A percentile compares a stretch with the other conserved stretches of the same genome.
Evolutionary conservation across 2,888 invertebrate genomes (phyloP).

Genomic region (Pyrrhia umbra): DNA sequence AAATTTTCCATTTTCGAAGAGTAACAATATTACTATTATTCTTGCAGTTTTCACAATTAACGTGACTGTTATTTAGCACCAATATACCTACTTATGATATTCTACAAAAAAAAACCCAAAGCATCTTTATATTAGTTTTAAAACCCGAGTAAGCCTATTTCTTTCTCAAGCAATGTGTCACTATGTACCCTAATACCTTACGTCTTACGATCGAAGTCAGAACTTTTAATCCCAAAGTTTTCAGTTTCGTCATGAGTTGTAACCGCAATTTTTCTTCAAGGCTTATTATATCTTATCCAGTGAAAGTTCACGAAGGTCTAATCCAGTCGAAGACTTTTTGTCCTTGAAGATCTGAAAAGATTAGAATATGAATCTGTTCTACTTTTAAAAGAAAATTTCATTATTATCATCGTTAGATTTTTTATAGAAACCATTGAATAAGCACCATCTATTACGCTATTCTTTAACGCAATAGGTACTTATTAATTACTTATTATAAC

Average conservation of each 20-base stretch:
- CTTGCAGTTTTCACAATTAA: too few relatives aligned
- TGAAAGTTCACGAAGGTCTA: conserved; percentile 17
- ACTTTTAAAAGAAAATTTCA: not conserved
- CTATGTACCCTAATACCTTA: conserved; percentile 17
- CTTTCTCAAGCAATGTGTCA: conserved; percentile 24
- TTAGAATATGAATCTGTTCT: not conserved
- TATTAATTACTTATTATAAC: too few relatives aligned
- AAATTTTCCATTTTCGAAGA: too few relatives aligned
- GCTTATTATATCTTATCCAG: conserved; percentile 29
- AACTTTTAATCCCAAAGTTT: conserved; percentile 45
- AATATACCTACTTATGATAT: too few relatives aligned
- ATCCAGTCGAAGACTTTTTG: not conserved
- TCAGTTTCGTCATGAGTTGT: conserved; percentile 17
- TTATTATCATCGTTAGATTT: too few relatives aligned
- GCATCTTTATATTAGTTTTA: too few relatives aligned
- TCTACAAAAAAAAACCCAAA: too few relatives aligned
- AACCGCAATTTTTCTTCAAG: conserved; percentile 47
- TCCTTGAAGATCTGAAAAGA: not conserved
- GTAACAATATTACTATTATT: too few relatives aligned
- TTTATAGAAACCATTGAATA: too few relatives aligned
- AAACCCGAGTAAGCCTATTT: conserved; percentile 13
- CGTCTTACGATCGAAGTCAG: conserved; percentile 7
- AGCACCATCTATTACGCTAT: too few relatives aligned
- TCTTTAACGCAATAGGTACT: too few relatives aligned
- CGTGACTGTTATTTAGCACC: too few relatives aligned